A percentile compares a stretch with the other conserved stretches of the same genome.
phyloP scores from a whole-genome alignment of 2,888 invertebrate species.

The Athrips mouffetella region DNA sequence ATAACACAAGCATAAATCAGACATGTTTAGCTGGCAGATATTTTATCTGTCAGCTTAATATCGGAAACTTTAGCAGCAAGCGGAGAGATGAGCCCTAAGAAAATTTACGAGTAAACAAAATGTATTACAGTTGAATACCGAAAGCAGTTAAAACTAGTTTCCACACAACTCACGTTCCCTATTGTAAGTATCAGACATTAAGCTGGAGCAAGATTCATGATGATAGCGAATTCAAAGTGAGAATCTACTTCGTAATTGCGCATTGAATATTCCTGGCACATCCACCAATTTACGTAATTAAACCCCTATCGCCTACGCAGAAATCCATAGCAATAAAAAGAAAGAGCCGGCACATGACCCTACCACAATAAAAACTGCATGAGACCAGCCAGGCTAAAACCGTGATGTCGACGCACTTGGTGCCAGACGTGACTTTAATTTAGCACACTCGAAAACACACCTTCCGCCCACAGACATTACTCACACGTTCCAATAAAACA shows the following conservation, averaged over 20 bases:
- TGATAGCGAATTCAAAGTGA: not conserved
- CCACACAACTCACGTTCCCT: not conserved
- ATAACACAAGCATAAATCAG: too few relatives aligned
- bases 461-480: constrained; percentile 26
- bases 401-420: constrained; percentile 68
- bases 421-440: constrained; percentile 49
- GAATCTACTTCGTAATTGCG: not conserved
- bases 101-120: too few relatives aligned
- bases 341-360: constrained; percentile 62
- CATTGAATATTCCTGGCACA: constrained; percentile 3
- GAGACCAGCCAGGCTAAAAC: constrained; percentile 74
- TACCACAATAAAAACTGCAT: constrained; percentile 74
- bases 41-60: too few relatives aligned
- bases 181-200: constrained; percentile 4
- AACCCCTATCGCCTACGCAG: constrained; percentile 37
- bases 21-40: too few relatives aligned
- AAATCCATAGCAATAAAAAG: constrained; percentile 54
- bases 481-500: constrained; percentile 26
- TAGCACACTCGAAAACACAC: constrained; percentile 34
- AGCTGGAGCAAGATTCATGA: constrained; percentile 5
- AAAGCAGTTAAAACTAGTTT: not conserved
- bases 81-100: too few relatives aligned
- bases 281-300: constrained; percentile 38
- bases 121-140: too few relatives aligned
- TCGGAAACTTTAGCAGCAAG: too few relatives aligned